Percentiles rank a stretch among this genome's conserved stretches.
These are phyloP conservation scores for Tetramorium alpestre DNA, from an alignment of 1,140 invertebrate species.

Conservation along the genomic window DNA sequence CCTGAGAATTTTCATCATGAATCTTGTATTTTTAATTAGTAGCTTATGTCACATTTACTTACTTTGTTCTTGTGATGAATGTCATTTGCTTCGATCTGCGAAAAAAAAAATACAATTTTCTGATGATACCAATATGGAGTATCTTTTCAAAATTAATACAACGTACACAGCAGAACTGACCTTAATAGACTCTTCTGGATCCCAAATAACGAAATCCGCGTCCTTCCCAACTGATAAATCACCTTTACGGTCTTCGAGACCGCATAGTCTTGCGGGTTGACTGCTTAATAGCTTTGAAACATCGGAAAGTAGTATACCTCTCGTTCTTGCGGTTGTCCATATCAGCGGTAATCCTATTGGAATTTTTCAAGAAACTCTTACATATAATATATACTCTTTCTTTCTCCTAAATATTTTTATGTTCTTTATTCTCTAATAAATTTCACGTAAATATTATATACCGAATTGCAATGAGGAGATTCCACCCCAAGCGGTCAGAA, in stretches of 20 bases:
- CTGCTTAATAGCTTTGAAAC: conserved; percentile 19
- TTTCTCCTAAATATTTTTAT: neutral
- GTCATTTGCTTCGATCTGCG: neutral
- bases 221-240: conserved; percentile 88
- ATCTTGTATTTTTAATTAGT: neutral
- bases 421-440: neutral
- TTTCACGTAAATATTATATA: conserved; percentile 76
- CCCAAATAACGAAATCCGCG: conserved; percentile 91
- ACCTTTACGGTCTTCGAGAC: conserved; percentile 88
- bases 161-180: conserved; percentile 73
- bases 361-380: neutral
- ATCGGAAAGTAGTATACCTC: neutral
- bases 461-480: conserved; percentile 91
- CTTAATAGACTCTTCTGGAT: conserved; percentile 87
- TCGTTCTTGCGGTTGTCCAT: conserved; percentile 29
- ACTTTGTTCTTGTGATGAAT: conserved; percentile 29
- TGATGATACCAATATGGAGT: neutral
- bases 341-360: conserved; percentile 10
- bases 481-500: conserved; percentile 90
- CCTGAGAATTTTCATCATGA: neutral
- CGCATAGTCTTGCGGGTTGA: conserved; percentile 73
- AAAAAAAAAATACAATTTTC: neutral
- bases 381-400: neutral
- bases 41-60: neutral
- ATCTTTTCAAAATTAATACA: neutral